Evolutionary conservation across 2,113 vertebrate species (phyloP), one percentile per base, ranked within the genome.

Genomic region (Nyctereutes procyonoides): DNA sequence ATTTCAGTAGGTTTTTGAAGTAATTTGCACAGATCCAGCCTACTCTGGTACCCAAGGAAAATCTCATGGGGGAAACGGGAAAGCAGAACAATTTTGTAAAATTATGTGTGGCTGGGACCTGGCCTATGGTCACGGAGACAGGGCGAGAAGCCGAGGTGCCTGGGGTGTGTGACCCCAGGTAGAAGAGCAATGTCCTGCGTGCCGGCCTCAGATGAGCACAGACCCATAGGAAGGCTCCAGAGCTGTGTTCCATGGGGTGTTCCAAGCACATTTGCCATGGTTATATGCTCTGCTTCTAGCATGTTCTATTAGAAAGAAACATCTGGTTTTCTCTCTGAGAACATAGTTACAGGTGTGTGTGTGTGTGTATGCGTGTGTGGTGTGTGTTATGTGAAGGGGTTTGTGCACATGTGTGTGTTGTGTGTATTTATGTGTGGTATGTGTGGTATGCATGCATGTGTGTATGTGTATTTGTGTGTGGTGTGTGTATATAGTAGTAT

Each of bases 271-370:
- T 55, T 88, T 20, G 69, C 74, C 5, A 43, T 12, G 30, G 43
- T 8, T 51, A 28, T 32, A 53, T 43, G 73, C 73, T 71, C 7
- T 63, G 55, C n/a, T 43, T 56, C 80, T 63, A 28, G 63, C 6
- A 16, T 8, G 9, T n/a, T 20, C 38, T n/a, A 1, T 0, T 32
- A 17, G 69, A 53, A 35, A 79, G 55, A 9, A 60, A 63, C 17
- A 28, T 67, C 74, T 67, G 81, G 17, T 73, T 62, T 92, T 30
- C n/a, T 93, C 26, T 88, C 65, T 56, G 76, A 74, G 71, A 56
- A 67, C 43, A 32, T n/a, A 20, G 38, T 71, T 17, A 20, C 9
- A 28, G 2, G 6, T n/a, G 20, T 6, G 43, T 17, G 30, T 17
- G 30, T 53, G 22, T 6, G 28, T n/a, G 63, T 43, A 43, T 32